Base-by-base conservation (phyloP, 2,113 vertebrate species). In the Cinclus cinclus region DNA sequence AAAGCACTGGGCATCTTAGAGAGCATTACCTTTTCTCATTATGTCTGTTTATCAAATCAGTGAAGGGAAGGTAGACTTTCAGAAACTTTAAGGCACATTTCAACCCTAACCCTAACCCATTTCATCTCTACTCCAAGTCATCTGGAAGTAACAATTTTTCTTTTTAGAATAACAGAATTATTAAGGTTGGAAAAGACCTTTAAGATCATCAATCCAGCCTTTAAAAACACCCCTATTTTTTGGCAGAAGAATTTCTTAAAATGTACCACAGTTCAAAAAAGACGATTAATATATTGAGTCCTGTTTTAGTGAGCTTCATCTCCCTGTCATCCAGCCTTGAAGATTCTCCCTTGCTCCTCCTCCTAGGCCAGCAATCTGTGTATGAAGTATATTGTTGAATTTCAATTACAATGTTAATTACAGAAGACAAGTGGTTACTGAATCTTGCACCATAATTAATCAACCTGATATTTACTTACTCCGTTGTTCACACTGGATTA, bases 401-500 rank as follows among this genome's bases (percentile, higher is more conserved):
- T 97, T 92, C 86, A 94, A 95, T 97, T 90, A 94, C 87, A 73
- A 68, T 53, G 68, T 85, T 95, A 96, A 95, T 97, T 95, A 69
- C 25, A 84, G 71, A 95, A 96, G 97, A 97, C 96, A 95, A 96
- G 95, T 24, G 84, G 95, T 93, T 90, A 93, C 94, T 88, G 95
- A 92, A 77, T 96, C 93, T 91, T 31, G 91, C 50, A 79, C 94
- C 69, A 46, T 97, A 97, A 96, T 97, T 97, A 97, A 97, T 97
- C 96, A 97, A 95, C 92, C 91, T 94, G 91, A 93, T 97, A 97
- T 98, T 97, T 97, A 97, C 96, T 97, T 83, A 87, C 84, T 87
- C 62, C 95, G 96, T 98, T 97, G 96, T 96, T 96, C 83, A 22
- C 92, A 96, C 35, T 82, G 96, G 97, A 97, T 98, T 97, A 98